Percentiles rank a stretch among this genome's conserved stretches.
phyloP scores from a whole-genome alignment of 1,140 invertebrate genomes.

The Zeugodacus cucurbitae region DNA sequence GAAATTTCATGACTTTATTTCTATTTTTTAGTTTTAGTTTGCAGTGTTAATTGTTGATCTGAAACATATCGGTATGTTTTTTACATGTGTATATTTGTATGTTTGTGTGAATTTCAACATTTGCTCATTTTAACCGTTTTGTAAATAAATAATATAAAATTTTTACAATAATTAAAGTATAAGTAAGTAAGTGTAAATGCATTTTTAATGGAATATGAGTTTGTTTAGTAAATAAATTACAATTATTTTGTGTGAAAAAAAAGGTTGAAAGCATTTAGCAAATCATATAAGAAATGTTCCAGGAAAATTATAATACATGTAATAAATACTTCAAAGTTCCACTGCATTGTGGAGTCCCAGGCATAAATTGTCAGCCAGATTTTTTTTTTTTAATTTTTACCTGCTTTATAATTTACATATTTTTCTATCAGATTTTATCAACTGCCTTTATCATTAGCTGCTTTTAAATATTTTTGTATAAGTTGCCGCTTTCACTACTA shows the following conservation, averaged over 20 bases:
- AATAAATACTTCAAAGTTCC: no score
- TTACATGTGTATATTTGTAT: background rate
- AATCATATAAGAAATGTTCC: background rate
- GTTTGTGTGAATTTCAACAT: background rate
- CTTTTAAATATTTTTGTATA: background rate
- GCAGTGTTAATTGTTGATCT: no score
- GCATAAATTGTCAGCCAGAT: no score
- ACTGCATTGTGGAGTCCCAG: no score
- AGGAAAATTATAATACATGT: background rate
- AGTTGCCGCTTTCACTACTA: background rate
- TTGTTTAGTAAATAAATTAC: background rate
- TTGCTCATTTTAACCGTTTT: background rate
- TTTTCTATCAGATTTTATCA: background rate
- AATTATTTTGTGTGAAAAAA: background rate
- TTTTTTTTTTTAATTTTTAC: no score
- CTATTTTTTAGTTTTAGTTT: slow-evolving; percentile 39
- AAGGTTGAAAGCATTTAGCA: background rate
- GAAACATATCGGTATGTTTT: background rate
- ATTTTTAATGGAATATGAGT: background rate
- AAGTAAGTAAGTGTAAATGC: background rate
- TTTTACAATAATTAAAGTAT: background rate
- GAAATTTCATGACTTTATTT: slow-evolving; percentile 45
- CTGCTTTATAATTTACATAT: background rate
- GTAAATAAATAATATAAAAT: background rate
- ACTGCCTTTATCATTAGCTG: background rate